Conservation (phyloP, 2,797 vertebrate species). For the Ptychobarbus kaznakovi region DNA sequence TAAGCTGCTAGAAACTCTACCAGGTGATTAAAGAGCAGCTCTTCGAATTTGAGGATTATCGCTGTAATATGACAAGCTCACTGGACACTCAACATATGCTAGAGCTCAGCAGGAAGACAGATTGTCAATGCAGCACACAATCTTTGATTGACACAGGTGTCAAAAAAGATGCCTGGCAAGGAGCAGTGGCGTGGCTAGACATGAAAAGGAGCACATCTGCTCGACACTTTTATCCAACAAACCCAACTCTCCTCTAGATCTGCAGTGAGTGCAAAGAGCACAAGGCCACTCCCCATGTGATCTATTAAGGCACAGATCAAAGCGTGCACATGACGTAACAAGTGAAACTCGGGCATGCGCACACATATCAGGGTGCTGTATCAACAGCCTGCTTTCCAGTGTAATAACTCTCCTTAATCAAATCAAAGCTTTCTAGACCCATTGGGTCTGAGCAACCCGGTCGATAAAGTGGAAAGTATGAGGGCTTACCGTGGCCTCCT, state of each 20-base stretch:
- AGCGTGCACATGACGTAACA: constrained; percentile 28
- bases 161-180: constrained; percentile 29
- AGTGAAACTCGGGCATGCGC: constrained; percentile 26
- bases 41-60: constrained; percentile 27
- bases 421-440: constrained; percentile 40
- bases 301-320: constrained; percentile 56
- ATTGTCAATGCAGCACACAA: constrained; percentile 35
- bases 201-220: constrained; percentile 29
- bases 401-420: constrained; percentile 21
- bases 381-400: constrained; percentile 5
- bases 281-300: constrained; percentile 51
- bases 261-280: constrained; percentile 48
- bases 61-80: constrained; percentile 39
- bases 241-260: constrained; percentile 36
- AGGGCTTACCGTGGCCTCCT: constrained; percentile 90
- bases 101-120: constrained; percentile 41
- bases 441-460: background rate
- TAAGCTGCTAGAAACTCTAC: constrained; percentile 7
- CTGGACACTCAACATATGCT: constrained; percentile 36
- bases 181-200: background rate
- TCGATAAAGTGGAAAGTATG: constrained; percentile 31
- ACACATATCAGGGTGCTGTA: constrained; percentile 30
- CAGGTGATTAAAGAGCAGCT: constrained; percentile 37
- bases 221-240: background rate
- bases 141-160: constrained; percentile 42